A percentile compares a stretch with the other conserved stretches of the same genome.
Evolutionary conservation across 92 coral and sea anemone genomes (phyloP).

Genomic region (Palythoa caribaeorum): DNA sequence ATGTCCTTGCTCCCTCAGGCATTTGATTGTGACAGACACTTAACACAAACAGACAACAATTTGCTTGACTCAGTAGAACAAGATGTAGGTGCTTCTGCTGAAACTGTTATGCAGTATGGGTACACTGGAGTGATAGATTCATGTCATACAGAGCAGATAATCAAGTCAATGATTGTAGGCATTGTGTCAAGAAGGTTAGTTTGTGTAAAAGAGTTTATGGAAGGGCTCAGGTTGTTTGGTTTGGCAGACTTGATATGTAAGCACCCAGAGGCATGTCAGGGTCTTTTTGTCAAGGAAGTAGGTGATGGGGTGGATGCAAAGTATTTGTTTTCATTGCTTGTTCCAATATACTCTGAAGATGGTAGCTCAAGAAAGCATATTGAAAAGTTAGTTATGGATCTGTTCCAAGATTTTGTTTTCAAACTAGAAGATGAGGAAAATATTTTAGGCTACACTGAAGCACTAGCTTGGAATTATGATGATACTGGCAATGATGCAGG

Average conservation of each 20-base stretch:
- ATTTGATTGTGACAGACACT: constrained; percentile 24
- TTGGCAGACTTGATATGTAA: constrained; percentile 11
- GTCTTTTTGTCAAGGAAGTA: neutral
- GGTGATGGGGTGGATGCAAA: constrained; percentile 34
- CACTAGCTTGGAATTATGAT: no score
- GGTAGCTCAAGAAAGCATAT: constrained; percentile 44
- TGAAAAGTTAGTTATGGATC: constrained; percentile 63
- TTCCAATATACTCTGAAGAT: constrained; percentile 56
- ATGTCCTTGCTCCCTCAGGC: neutral
- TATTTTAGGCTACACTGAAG: neutral
- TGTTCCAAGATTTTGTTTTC: constrained; percentile 62
- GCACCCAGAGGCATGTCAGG: constrained; percentile 18
- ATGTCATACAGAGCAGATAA: constrained; percentile 47
- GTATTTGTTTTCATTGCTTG: constrained; percentile 55
- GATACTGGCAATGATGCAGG: neutral
- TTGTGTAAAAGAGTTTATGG: constrained; percentile 41
- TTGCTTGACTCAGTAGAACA: neutral
- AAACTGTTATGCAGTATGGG: constrained; percentile 40
- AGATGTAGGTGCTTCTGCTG: neutral
- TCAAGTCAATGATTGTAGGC: constrained; percentile 34
- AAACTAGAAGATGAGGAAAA: constrained; percentile 46
- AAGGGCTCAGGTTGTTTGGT: constrained; percentile 52
- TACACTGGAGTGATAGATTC: constrained; percentile 45
- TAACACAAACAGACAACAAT: constrained; percentile 26
- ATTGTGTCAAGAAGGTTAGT: constrained; percentile 25